These are phyloP conservation scores for Neuroscelio doddi DNA, from an alignment of 2,888 invertebrate genomes.

Conservation along the genomic window DNA sequence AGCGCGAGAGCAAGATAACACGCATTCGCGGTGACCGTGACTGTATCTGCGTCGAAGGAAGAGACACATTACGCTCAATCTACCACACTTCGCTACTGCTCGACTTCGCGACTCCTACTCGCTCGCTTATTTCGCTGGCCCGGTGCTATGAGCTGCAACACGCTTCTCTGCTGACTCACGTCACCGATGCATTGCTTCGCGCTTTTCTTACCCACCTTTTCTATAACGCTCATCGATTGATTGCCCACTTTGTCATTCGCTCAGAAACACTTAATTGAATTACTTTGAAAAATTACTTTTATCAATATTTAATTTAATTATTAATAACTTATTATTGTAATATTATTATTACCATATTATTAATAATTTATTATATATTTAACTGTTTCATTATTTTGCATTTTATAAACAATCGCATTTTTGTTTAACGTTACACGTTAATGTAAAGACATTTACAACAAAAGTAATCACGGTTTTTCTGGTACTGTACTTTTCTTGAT, in stretches of 20 bases:
- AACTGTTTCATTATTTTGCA: no score
- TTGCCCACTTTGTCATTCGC: background rate
- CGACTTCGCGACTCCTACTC: constrained; percentile 48
- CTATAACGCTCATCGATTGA: background rate
- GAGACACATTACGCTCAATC: constrained; percentile 70
- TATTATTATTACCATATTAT: no score
- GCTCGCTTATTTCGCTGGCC: background rate
- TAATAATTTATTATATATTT: no score
- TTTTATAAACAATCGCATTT: no score
- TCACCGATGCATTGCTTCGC: background rate
- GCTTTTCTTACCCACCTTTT: background rate
- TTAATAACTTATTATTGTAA: no score
- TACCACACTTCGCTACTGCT: constrained; percentile 57
- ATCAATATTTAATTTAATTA: no score
- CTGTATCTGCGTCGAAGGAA: constrained; percentile 69
- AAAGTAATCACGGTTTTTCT: no score
- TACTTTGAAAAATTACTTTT: no score
- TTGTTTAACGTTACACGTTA: no score
- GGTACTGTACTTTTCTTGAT: no score
- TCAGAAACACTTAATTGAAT: no score
- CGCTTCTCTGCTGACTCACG: background rate
- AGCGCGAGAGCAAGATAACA: constrained; percentile 10
- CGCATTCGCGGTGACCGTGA: constrained; percentile 64
- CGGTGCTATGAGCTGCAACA: background rate
- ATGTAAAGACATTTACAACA: no score